Evolutionary conservation across 2,888 invertebrate genomes (phyloP), one percentile per base, ranked within the genome.

Genomic region (Ophioninae sp.): DNA sequence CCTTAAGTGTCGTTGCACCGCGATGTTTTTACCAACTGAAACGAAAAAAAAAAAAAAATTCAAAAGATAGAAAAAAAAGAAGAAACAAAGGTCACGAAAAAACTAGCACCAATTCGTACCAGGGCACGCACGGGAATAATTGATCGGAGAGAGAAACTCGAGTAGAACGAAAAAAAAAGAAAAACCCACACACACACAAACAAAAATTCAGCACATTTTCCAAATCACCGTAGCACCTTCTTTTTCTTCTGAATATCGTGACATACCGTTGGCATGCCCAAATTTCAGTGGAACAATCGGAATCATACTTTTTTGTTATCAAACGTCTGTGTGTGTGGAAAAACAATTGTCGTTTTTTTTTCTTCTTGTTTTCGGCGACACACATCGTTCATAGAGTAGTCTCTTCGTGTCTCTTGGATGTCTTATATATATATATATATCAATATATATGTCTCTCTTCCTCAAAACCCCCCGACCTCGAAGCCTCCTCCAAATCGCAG

Each of bases 31-130:
- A 13, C 13, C 44, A 44, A 44, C 13, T 44, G 44, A 44, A 44
- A 41, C 8, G n/a, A 59, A 59, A 37, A 70, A 7, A n/a, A 37
- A 37, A 8, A n/a, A n/a, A n/a, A n/a, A n/a, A n/a, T n/a, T n/a
- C n/a, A n/a, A n/a, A n/a, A n/a, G n/a, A n/a, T n/a, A n/a, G n/a
- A n/a, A n/a, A n/a, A n/a, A n/a, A 13, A 69, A 7, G 17, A 44
- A 44, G 7, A 78, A 69, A 73, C 3, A 44, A 44, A 50, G 6
- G 5, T 17, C 50, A 50, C 50, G 44, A 62, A 67, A 72, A 79
- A 81, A 84, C 78, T 84, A 78, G 85, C 88, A 89, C 89, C 88
- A 87, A 88, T 89, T 89, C 80, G 80, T 88, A 88, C 85, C 88
- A 50, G 88, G 13, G 57, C 30, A 72, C 41, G 61, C 57, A 76